Evolutionary conservation across 2,888 invertebrate genomes (phyloP), one percentile per base, ranked within the genome.

Genomic region (Blastobasis lacticolella): DNA sequence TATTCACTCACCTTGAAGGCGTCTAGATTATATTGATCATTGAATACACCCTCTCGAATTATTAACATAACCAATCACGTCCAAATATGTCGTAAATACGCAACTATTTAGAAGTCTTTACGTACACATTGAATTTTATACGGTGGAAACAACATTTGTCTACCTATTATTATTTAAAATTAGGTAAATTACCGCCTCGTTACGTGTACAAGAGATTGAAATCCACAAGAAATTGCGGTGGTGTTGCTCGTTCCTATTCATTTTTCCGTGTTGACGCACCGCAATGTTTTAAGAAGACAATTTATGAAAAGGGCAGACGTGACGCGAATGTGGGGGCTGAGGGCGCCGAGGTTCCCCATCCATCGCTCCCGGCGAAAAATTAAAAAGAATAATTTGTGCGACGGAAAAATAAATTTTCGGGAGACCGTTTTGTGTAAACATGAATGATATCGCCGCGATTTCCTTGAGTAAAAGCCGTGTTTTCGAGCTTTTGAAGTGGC

Each of bases 241-340:
- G 53, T 54, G 55, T 49, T 47, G 54, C 56, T 57, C 56, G 56
- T 61, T 60, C 52, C 56, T 59, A 51, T 54, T 66, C 64, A 70
- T 73, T 67, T 60, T 67, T 62, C 59, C 62, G 54, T 66, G 72
- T 72, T 73, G 71, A 71, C 69, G 66, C 61, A 67, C 65, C 65
- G 64, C 69, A 73, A 67, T 73, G 69, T 72, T 75, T 73, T 69
- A 72, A 73, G 70, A 70, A 71, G 68, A 57, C 59, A 72, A 78
- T 76, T 78, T 78, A 78, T 76, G 74, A 73, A 79, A 78, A 74
- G 69, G 66, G 61, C 64, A 63, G 59, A 73, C 78, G 76, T 75
- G 78, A 71, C 66, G 56, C 53, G 75, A 81, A 78, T 81, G 63
- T 69, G 62, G 54, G 5, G 53, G 53, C 48, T 40, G 10, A 23